Conservation (phyloP, 2,888 invertebrate species). For the Calliopum simillimum region DNA sequence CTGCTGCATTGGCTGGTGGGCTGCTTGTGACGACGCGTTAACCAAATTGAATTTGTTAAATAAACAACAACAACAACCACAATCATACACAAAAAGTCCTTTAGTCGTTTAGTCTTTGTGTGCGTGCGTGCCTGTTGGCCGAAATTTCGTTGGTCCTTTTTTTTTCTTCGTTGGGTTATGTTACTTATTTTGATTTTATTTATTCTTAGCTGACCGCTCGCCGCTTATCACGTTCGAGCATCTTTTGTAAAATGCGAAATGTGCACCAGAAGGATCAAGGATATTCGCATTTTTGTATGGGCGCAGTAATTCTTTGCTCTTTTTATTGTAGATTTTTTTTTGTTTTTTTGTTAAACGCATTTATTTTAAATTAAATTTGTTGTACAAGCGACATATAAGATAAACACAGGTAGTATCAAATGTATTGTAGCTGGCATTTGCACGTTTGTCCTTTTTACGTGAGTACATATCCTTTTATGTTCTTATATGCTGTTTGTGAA, state of each 20-base stretch:
- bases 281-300: background rate
- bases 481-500: too few relatives aligned
- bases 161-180: background rate
- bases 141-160: background rate
- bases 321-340: background rate
- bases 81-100: background rate
- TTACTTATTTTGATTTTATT: background rate
- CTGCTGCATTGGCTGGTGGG: slow-evolving; percentile 6
- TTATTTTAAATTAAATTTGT: background rate
- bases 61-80: background rate
- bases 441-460: background rate
- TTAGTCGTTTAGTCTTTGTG: background rate
- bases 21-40: too few relatives aligned
- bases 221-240: slow-evolving; percentile 15
- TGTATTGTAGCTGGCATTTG: background rate
- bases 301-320: background rate
- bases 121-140: slow-evolving; percentile 14
- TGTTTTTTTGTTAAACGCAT: background rate
- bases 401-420: background rate
- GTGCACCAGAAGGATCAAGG: slow-evolving; percentile 1
- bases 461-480: too few relatives aligned
- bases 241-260: slow-evolving; percentile 9
- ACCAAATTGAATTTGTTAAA: background rate
- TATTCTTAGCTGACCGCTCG: background rate
- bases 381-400: background rate